Evolutionary conservation across 1,140 invertebrate species (phyloP), one percentile per base, ranked within the genome.

Genomic region (Eriocheir sinensis): DNA sequence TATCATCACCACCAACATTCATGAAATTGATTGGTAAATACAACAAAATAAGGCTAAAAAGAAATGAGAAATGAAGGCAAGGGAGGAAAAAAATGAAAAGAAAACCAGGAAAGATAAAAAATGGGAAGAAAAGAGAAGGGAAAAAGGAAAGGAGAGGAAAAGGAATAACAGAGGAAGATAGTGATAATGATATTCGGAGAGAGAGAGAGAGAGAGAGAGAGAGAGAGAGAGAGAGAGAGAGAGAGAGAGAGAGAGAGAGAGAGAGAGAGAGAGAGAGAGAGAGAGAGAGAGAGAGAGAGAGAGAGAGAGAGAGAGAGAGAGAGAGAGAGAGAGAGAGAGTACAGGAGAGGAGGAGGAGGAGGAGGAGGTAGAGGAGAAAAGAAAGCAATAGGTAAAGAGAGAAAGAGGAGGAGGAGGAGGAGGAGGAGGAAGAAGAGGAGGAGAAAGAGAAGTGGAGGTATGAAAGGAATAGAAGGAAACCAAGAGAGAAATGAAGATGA

Each of bases 131-230:
- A 72, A n/a, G n/a, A 15, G 60, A 15, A 72, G 60, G n/a, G 60
- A 72, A 72, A 72, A n/a, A 15, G 60, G n/a, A n/a, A 72, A n/a
- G 60, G n/a, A 72, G 60, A 72, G 60, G 60, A 15, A 72, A n/a
- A 72, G n/a, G n/a, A 72, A 72, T 72, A 72, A 72, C 12, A 72
- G 12, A 72, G 12, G 60, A n/a, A 72, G n/a, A 15, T 15, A 15
- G n/a, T 15, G n/a, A 72, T 15, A n/a, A 72, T 15, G 60, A 72
- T 72, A 72, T 15, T 72, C 12, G 12, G 60, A 72, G n/a, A 15
- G n/a, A n/a, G n/a, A 72, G n/a, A n/a, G 12, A 72, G n/a, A 72
- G 60, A n/a, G n/a, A 72, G n/a, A 72, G 60, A 72, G 60, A n/a
- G n/a, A n/a, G 60, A 72, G 60, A 72, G n/a, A n/a, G n/a, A n/a